Conservation (phyloP, 23 tunicate genomes). For the Trididemnum clinides region DNA sequence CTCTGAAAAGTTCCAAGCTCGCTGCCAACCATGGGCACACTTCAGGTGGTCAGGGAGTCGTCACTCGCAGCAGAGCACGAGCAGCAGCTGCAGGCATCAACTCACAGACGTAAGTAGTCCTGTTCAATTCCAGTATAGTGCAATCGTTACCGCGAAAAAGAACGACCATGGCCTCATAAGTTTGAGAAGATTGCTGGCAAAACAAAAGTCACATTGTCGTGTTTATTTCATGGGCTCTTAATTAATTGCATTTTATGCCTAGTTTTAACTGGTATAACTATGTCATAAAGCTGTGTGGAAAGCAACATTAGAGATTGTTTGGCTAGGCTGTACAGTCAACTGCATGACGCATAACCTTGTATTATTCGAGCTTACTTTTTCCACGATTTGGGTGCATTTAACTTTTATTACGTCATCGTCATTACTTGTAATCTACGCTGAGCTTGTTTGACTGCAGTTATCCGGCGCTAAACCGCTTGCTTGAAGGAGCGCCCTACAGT, state of each 20-base stretch:
- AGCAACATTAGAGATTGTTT: no score
- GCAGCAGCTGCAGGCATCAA: constrained; percentile 48
- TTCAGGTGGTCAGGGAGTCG: constrained; percentile 44
- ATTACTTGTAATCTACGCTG: not conserved
- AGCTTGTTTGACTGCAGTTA: constrained; percentile 32
- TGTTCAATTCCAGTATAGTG: constrained; percentile 7
- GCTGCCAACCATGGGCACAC: constrained; percentile 47
- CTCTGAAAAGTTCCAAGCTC: constrained; percentile 61
- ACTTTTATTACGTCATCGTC: not conserved
- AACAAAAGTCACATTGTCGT: no score
- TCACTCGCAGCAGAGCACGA: constrained; percentile 83
- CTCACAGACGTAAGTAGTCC: constrained; percentile 42
- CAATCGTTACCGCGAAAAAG: no score
- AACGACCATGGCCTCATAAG: no score
- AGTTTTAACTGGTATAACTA: no score
- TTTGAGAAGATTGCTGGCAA: no score
- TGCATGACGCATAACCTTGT: no score
- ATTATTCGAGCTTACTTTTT: not conserved
- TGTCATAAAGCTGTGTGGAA: no score
- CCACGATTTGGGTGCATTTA: not conserved
- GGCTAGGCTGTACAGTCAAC: no score
- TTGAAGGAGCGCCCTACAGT: constrained; percentile 21
- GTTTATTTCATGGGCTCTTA: no score
- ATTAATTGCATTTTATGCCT: no score
- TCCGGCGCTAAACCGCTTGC: constrained; percentile 57